phyloP scores from a whole-genome alignment of 2,797 vertebrate genomes.

The Peromyscus aztecus region DNA sequence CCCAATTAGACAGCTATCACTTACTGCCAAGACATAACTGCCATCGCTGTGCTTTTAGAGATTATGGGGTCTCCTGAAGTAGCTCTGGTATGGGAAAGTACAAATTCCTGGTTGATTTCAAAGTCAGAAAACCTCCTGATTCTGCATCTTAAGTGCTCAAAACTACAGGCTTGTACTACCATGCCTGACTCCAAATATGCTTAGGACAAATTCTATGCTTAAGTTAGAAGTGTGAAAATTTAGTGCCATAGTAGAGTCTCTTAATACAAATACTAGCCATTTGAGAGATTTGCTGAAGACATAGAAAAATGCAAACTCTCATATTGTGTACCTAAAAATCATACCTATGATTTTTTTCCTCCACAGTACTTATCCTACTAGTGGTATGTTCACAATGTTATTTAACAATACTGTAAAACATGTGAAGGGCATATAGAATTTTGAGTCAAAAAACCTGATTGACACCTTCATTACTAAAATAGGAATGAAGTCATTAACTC shows the following conservation, averaged over 20 bases:
- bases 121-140: not conserved
- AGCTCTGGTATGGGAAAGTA: not conserved
- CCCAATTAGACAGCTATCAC: not conserved
- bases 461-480: not conserved
- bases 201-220: not conserved
- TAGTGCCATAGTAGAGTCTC: not conserved
- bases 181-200: not conserved
- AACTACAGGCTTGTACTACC: not conserved
- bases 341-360: not conserved
- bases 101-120: not conserved
- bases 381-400: not conserved
- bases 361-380: not conserved
- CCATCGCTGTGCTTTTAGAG: not conserved
- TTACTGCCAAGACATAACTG: not conserved
- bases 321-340: conserved; percentile 37
- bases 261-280: not conserved
- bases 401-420: not conserved
- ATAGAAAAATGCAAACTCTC: not conserved
- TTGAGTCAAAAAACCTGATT: not conserved
- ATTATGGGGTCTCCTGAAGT: not conserved
- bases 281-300: not conserved
- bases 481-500: not conserved
- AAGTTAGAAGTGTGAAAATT: not conserved
- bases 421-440: not conserved
- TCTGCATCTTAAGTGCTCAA: not conserved